Conservation (phyloP, 2,888 invertebrate species). For the Hyposoter dolosus region DNA sequence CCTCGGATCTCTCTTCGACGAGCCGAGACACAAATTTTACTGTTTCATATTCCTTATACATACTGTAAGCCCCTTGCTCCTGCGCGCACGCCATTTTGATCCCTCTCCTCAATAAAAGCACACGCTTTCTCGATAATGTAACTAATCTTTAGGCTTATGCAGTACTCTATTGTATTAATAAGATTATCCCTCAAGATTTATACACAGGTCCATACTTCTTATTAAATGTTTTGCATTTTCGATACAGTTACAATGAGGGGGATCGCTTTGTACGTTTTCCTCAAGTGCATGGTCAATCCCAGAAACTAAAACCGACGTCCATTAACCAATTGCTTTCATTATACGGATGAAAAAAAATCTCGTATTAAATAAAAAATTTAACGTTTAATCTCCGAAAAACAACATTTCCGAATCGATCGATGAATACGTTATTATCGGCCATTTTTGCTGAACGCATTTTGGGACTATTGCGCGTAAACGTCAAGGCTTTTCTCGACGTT, state of each 20-base stretch:
- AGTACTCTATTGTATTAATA: slow-evolving; percentile 43
- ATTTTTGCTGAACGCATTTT: no score
- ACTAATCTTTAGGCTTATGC: slow-evolving; percentile 17
- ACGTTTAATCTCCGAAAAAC: background rate
- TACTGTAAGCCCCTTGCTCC: background rate
- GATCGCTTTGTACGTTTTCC: background rate
- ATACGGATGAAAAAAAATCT: background rate
- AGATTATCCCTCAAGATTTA: slow-evolving; percentile 32
- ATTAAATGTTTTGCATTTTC: background rate
- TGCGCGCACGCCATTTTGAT: slow-evolving; percentile 44
- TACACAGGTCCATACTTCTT: background rate
- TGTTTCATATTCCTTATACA: slow-evolving; percentile 14
- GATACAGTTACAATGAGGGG: background rate
- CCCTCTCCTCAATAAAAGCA: slow-evolving; percentile 35
- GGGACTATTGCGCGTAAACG: background rate
- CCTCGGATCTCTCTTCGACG: slow-evolving; percentile 12
- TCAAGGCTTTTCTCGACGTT: background rate
- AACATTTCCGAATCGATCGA: background rate
- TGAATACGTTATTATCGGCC: no score
- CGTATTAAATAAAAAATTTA: background rate
- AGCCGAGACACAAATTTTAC: slow-evolving; percentile 41
- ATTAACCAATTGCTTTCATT: background rate
- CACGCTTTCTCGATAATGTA: slow-evolving; percentile 14
- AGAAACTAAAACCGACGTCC: background rate
- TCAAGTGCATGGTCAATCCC: background rate